Conservation (phyloP, 37 sponge, comb jelly and placozoan genomes). For the Halichondria panicea region DNA sequence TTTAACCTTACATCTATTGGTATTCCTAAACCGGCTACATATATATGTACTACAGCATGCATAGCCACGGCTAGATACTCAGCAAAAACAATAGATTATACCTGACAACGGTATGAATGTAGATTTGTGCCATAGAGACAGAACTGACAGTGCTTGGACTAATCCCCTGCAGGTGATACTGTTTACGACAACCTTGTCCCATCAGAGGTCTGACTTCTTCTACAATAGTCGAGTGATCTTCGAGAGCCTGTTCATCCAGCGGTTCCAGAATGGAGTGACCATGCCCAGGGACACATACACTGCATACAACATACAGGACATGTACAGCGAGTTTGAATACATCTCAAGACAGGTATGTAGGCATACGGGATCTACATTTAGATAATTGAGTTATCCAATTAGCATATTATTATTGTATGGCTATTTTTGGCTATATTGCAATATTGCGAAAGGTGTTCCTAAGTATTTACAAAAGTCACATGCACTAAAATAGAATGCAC, state of each 20-base stretch:
- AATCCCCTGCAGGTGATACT: conserved; percentile 17
- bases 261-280: not conserved
- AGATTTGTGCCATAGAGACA: not conserved
- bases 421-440: too few relatives aligned
- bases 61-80: too few relatives aligned
- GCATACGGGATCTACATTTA: not conserved
- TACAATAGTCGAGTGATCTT: conserved; percentile 20
- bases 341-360: conserved; percentile 6
- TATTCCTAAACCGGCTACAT: too few relatives aligned
- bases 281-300: conserved; percentile 5
- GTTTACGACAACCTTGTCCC: conserved; percentile 12
- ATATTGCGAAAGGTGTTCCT: too few relatives aligned
- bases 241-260: conserved; percentile 19
- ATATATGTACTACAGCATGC: too few relatives aligned
- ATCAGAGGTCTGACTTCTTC: conserved; percentile 38
- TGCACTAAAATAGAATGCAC: not conserved
- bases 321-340: conserved; percentile 1
- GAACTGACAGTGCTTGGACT: not conserved
- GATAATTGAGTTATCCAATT: not conserved
- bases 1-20: too few relatives aligned
- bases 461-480: too few relatives aligned
- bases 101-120: not conserved
- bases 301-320: conserved; percentile 3
- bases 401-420: too few relatives aligned
- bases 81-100: too few relatives aligned